Evolutionary conservation across 1,140 invertebrate species (phyloP).

Genomic region (Mesaphorura yosii): DNA sequence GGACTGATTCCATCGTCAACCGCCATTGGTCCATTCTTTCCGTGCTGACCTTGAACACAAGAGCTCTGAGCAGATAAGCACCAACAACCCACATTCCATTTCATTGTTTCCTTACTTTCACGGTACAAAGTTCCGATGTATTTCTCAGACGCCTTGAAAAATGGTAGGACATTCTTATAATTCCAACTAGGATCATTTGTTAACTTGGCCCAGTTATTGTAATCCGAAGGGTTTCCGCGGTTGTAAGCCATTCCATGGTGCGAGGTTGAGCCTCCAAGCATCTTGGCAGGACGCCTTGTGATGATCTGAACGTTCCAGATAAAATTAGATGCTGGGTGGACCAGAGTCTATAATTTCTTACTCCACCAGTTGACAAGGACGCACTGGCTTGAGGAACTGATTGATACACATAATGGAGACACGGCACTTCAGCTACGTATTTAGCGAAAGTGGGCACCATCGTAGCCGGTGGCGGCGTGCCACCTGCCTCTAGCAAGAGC

Average conservation of each 20-base stretch:
- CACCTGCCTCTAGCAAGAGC: constrained; percentile 8
- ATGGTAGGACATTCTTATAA: constrained; percentile 48
- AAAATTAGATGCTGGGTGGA: background rate
- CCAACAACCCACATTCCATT: background rate
- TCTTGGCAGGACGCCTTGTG: background rate
- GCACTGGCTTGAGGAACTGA: background rate
- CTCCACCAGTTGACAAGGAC: background rate
- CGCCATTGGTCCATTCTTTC: background rate
- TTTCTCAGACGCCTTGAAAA: constrained; percentile 39
- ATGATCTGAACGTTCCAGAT: background rate
- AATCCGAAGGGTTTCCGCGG: constrained; percentile 45
- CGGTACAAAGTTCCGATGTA: constrained; percentile 30
- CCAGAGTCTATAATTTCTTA: constrained; percentile 1
- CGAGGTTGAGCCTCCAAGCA: constrained; percentile 7
- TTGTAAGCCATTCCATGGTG: constrained; percentile 6
- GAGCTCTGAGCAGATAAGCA: background rate
- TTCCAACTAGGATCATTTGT: constrained; percentile 47
- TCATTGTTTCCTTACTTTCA: background rate
- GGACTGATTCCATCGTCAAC: background rate
- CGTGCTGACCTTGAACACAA: background rate
- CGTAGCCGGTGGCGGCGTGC: background rate
- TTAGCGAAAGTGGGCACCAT: background rate
- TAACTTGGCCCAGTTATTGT: constrained; percentile 60
- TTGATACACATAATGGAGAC: constrained; percentile 7
- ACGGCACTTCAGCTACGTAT: background rate